phyloP scores from a whole-genome alignment of 2,113 vertebrate genomes.

The Syrmaticus mikado region DNA sequence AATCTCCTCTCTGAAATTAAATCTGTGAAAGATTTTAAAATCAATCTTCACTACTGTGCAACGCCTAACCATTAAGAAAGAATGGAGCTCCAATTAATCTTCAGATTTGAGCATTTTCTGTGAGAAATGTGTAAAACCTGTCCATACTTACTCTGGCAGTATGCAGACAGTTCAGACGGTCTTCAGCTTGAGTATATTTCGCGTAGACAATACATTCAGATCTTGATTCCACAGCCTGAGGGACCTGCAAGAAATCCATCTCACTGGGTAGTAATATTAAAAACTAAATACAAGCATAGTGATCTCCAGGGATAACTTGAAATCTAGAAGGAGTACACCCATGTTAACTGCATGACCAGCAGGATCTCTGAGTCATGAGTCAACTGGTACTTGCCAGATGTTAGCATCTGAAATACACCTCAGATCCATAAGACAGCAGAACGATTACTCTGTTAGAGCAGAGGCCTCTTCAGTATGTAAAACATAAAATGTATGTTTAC shows the following conservation, averaged over 20 bases:
- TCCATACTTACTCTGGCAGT: no score
- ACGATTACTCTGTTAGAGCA: background rate
- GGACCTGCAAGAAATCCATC: background rate
- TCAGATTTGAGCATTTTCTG: background rate
- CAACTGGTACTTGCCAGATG: background rate
- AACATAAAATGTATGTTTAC: background rate
- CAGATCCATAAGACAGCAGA: background rate
- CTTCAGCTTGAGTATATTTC: background rate
- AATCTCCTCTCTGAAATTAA: background rate
- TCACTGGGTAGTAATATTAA: background rate
- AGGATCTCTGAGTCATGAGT: background rate
- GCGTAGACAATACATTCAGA: background rate
- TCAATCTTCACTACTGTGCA: background rate
- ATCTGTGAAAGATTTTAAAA: background rate
- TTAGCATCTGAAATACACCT: background rate
- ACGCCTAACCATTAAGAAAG: background rate
- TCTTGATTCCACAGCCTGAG: background rate
- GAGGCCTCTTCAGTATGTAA: background rate
- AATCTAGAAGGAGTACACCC: background rate
- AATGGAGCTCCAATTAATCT: background rate
- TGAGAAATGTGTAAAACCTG: background rate
- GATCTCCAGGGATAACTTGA: background rate
- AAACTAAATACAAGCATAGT: background rate
- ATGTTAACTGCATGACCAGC: constrained; percentile 1
- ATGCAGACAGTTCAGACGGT: background rate